Percentiles rank a stretch among this genome's conserved stretches.
Conservation (phyloP, 2,888 invertebrate genomes). For the Anticlea derivata region DNA sequence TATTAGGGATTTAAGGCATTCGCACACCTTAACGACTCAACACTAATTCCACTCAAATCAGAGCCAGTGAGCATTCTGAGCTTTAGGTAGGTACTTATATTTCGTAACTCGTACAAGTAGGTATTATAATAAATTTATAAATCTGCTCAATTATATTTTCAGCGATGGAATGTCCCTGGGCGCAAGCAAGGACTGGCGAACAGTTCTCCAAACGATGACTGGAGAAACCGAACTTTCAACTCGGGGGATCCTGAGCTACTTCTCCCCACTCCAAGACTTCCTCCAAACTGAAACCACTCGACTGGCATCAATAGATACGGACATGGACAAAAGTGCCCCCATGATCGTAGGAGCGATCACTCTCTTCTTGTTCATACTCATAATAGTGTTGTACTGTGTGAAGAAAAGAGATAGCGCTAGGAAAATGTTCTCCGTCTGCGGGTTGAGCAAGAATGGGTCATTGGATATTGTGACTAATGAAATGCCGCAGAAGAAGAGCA, state of each 20-base stretch:
- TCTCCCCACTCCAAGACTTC: constrained; percentile 58
- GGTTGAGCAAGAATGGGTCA: constrained; percentile 74
- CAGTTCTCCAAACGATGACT: constrained; percentile 68
- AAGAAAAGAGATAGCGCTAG: constrained; percentile 63
- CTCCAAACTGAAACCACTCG: constrained; percentile 59
- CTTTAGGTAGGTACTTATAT: too few relatives aligned
- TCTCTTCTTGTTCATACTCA: constrained; percentile 59
- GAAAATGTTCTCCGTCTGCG: constrained; percentile 63
- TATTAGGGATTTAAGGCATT: too few relatives aligned
- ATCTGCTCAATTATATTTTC: constrained; percentile 36
- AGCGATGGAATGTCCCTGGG: constrained; percentile 76
- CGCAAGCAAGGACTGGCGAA: constrained; percentile 73
- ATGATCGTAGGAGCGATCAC: constrained; percentile 69
- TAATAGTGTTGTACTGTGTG: constrained; percentile 68
- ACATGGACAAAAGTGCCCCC: constrained; percentile 69
- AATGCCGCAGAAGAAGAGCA: constrained; percentile 56
- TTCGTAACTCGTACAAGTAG: too few relatives aligned
- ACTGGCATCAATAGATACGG: constrained; percentile 49
- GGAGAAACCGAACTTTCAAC: constrained; percentile 72
- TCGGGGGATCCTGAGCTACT: constrained; percentile 68
- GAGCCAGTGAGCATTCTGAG: too few relatives aligned
- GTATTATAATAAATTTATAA: too few relatives aligned
- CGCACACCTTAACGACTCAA: too few relatives aligned
- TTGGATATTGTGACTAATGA: constrained; percentile 73
- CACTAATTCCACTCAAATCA: too few relatives aligned